Conservation (phyloP, 2,113 vertebrate species). For the Otolemur garnettii region DNA sequence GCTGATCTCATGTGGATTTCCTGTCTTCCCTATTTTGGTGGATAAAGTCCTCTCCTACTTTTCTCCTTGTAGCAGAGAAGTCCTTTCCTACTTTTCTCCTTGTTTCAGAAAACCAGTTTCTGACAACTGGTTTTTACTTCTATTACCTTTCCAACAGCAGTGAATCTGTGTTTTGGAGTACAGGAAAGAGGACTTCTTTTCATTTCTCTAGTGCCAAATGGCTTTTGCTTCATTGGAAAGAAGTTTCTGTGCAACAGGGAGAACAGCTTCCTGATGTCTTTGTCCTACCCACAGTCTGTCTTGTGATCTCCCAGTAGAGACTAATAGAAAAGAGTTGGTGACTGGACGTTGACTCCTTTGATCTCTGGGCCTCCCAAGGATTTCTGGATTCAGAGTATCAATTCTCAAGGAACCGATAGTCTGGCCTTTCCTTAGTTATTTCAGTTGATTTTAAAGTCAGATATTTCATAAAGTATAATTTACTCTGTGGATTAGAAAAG, state of each 20-base stretch:
- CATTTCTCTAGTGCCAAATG: neutral
- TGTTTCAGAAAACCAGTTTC: neutral
- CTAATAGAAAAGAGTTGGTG: neutral
- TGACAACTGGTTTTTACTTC: neutral
- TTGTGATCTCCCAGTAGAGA: neutral
- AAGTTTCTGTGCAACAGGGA: neutral
- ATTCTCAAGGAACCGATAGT: neutral
- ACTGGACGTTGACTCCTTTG: neutral
- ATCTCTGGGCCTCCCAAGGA: neutral
- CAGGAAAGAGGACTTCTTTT: neutral
- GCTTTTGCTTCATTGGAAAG: neutral
- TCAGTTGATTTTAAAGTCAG: constrained; percentile 66
- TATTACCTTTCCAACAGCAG: neutral
- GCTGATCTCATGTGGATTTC: neutral
- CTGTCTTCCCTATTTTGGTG: neutral
- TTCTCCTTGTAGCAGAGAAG: neutral
- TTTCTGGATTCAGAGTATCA: neutral
- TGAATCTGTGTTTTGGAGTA: neutral
- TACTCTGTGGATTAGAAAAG: constrained; percentile 47
- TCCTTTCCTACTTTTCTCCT: neutral
- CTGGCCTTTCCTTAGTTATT: constrained; percentile 43
- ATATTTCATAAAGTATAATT: constrained; percentile 24
- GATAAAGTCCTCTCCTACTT: neutral
- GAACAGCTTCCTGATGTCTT: neutral
- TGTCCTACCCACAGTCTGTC: neutral